These are phyloP conservation scores for Chamaea fasciata DNA, from an alignment of 2,113 vertebrate species.

Conservation along the genomic window DNA sequence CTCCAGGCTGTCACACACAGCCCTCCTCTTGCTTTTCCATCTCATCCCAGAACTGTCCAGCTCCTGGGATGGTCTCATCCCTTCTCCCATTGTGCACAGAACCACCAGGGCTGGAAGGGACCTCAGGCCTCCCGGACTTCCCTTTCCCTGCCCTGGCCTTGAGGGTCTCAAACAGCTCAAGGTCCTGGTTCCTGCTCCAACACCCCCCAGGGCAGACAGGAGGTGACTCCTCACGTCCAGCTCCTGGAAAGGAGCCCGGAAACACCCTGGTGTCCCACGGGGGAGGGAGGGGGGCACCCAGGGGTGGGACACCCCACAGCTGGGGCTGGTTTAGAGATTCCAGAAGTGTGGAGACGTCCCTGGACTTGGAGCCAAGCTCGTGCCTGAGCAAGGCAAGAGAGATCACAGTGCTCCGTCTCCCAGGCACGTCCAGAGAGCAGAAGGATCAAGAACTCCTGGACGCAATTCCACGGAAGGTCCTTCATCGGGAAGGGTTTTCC, in stretches of 20 bases:
- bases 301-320: too few species aligned
- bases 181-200: background rate
- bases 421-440: background rate
- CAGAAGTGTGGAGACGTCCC: fast-evolving
- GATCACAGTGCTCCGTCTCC: background rate
- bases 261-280: too few species aligned
- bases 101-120: background rate
- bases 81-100: background rate
- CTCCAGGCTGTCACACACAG: background rate
- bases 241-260: background rate
- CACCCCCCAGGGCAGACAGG: background rate
- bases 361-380: background rate
- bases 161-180: background rate
- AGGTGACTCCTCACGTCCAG: fast-evolving
- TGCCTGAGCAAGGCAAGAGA: background rate
- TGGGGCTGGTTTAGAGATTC: background rate
- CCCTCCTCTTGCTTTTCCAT: background rate
- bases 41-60: background rate
- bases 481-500: background rate
- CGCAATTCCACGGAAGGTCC: fast-evolving
- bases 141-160: background rate
- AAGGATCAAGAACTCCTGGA: background rate
- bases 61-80: background rate
- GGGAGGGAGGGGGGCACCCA: background rate
- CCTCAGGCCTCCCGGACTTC: background rate